A percentile compares a stretch with the other conserved stretches of the same genome.
These are phyloP conservation scores for Amphiura filiformis DNA, from an alignment of 35 echinoderm and acorn worm genomes.

Conservation along the genomic window DNA sequence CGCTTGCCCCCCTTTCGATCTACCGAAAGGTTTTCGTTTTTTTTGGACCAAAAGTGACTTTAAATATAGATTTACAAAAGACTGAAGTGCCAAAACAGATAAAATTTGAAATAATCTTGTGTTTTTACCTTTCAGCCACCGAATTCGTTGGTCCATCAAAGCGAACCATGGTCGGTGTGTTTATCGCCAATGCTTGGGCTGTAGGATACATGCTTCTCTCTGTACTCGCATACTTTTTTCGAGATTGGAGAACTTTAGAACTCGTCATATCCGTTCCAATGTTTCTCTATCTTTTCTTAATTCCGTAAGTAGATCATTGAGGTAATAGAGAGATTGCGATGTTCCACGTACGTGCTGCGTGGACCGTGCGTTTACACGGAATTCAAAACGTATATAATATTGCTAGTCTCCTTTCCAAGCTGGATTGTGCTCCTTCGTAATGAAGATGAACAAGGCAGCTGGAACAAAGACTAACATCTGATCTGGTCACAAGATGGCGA, in stretches of 20 bases:
- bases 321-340: no score
- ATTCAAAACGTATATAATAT: no score
- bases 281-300: conserved; percentile 26
- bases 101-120: conserved; percentile 3
- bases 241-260: conserved; percentile 69
- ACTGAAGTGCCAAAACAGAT: neutral
- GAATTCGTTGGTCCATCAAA: conserved; percentile 78
- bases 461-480: no score
- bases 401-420: no score
- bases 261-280: conserved; percentile 41
- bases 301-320: conserved; percentile 49
- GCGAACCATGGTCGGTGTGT: conserved; percentile 56
- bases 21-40: no score
- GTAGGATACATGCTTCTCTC: conserved; percentile 74
- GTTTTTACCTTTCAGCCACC: conserved; percentile 40
- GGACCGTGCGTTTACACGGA: no score
- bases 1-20: no score
- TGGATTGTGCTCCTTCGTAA: no score
- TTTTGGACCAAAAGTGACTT: neutral
- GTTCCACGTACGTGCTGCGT: no score
- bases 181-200: conserved; percentile 32
- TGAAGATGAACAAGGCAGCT: no score
- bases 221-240: conserved; percentile 70
- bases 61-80: neutral
- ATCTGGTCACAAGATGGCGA: no score